Conservation (phyloP, 2,797 vertebrate species). For the Microctenopoma steveboyesi region DNA sequence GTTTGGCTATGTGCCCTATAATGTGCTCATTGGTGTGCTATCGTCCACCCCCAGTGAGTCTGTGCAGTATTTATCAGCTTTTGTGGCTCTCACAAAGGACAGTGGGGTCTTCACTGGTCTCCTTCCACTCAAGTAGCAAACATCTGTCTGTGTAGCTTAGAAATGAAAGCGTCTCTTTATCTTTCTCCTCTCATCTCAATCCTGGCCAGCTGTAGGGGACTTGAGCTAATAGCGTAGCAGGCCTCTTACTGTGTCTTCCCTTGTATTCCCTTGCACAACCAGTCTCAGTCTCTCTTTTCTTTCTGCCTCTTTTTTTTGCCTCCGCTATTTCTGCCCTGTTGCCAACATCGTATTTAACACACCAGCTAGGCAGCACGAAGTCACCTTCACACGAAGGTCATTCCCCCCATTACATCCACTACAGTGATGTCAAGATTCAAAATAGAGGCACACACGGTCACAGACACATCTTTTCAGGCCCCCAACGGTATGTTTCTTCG, state of each 20-base stretch:
- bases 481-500: conserved; percentile 12
- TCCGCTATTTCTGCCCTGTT: conserved; percentile 46
- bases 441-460: conserved; percentile 29
- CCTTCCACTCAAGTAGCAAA: conserved; percentile 54
- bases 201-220: conserved; percentile 50
- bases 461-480: conserved; percentile 27
- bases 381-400: conserved; percentile 80
- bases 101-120: conserved; percentile 40
- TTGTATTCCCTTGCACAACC: conserved; percentile 46
- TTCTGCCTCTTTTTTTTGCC: conserved; percentile 12
- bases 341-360: conserved; percentile 75
- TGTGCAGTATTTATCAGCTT: conserved; percentile 39
- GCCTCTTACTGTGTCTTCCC: conserved; percentile 36
- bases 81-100: conserved; percentile 21
- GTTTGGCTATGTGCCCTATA: conserved; percentile 11
- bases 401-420: conserved; percentile 67
- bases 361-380: conserved; percentile 55
- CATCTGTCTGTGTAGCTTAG: conserved; percentile 60
- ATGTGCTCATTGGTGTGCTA: conserved; percentile 26
- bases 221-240: conserved; percentile 61
- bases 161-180: conserved; percentile 57
- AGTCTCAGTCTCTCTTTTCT: conserved; percentile 13
- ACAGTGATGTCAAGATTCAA: conserved; percentile 58
- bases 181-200: conserved; percentile 56
- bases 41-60: conserved; percentile 21